phyloP scores from a whole-genome alignment of 30 jellyfish, hydroid and myxozoan genomes.

The Catostylus mosaicus region DNA sequence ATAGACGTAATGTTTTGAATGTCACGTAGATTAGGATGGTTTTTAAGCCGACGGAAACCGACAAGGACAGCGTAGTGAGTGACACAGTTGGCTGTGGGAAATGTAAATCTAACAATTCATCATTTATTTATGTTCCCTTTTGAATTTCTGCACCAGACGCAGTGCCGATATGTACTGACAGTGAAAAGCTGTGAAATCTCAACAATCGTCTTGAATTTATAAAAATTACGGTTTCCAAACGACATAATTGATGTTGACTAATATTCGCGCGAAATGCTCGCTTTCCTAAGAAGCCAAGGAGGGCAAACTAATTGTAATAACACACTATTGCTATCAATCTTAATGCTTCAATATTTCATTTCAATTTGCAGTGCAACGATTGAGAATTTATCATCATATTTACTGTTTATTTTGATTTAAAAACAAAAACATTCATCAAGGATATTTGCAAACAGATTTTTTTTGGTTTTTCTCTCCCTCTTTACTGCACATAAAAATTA shows the following conservation, averaged over 20 bases:
- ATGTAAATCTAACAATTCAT: background rate
- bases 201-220: background rate
- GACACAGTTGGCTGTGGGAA: background rate
- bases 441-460: too few relatives aligned
- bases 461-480: too few relatives aligned
- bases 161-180: background rate
- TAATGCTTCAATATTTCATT: too few relatives aligned
- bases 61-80: background rate
- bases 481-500: too few relatives aligned
- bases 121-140: background rate
- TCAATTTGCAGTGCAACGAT: too few relatives aligned
- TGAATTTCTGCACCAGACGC: background rate
- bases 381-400: too few relatives aligned
- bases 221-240: background rate
- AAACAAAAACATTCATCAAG: too few relatives aligned
- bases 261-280: background rate
- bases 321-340: too few relatives aligned
- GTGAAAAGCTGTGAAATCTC: background rate
- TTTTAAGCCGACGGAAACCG: background rate
- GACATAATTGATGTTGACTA: background rate
- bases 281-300: too few relatives aligned
- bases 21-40: background rate
- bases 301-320: too few relatives aligned
- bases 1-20: background rate
- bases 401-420: too few relatives aligned